A percentile compares a stretch with the other conserved stretches of the same genome.
phyloP scores from a whole-genome alignment of 2,113 vertebrate genomes.

The Pseudorectes ferrugineus region DNA sequence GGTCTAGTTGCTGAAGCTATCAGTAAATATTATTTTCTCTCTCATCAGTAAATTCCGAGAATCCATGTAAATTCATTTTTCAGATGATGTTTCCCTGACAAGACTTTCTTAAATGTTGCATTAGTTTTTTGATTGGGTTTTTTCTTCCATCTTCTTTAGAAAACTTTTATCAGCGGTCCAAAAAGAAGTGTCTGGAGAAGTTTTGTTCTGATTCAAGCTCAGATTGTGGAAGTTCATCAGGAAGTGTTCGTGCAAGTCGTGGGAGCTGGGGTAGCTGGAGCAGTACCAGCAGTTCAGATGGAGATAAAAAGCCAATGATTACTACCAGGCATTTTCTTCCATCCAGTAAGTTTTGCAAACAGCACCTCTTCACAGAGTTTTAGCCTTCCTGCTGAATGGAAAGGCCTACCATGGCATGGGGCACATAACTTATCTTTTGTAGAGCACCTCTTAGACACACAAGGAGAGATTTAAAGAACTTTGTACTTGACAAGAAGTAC shows the following conservation, averaged over 20 bases:
- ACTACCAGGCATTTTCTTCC: slow-evolving; percentile 73
- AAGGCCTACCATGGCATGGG: neutral
- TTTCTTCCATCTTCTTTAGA: slow-evolving; percentile 41
- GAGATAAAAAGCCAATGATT: slow-evolving; percentile 81
- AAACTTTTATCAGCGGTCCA: slow-evolving; percentile 56
- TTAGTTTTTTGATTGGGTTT: neutral
- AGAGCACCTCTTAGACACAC: neutral
- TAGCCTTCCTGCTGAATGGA: neutral
- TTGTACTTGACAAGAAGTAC: neutral
- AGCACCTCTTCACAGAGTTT: neutral
- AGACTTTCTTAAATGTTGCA: neutral
- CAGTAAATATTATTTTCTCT: neutral
- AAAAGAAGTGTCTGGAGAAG: slow-evolving; percentile 81
- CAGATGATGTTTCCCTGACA: neutral
- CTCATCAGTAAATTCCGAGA: neutral
- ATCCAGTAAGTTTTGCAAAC: slow-evolving; percentile 74
- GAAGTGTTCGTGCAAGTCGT: slow-evolving; percentile 90
- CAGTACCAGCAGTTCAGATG: slow-evolving; percentile 91
- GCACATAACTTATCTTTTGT: neutral
- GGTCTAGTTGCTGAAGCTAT: neutral
- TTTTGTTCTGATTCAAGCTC: slow-evolving; percentile 91
- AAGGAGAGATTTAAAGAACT: neutral
- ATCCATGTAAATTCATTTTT: neutral
- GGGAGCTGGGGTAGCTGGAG: slow-evolving; percentile 99
- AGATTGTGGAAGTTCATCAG: slow-evolving; percentile 89